Evolutionary conservation across 2,113 vertebrate species (phyloP), one percentile per base, ranked within the genome.

Genomic region (Gallinago undulata): DNA sequence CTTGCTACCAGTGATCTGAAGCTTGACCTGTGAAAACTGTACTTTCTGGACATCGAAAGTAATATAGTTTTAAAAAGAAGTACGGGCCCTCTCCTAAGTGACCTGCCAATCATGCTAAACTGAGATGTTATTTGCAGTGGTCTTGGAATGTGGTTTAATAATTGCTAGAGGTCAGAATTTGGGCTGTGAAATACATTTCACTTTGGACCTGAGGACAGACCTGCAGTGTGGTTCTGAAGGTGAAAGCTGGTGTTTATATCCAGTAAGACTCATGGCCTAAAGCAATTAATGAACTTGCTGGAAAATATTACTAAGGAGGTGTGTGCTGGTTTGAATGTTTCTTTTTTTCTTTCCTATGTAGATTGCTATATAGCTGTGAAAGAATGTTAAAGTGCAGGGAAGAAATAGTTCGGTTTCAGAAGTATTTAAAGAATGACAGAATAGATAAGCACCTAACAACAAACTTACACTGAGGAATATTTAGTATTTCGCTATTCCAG

Each of bases 91-190:
- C 41, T 67, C 62, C 53, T 78, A 76, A 93, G 87, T 90, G 84
- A 91, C 81, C 80, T 86, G 83, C 68, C 91, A 86, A 43, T 97
- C 90, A 92, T 83, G 92, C 73, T 96, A 95, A 95, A 96, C 75
- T 82, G 62, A 93, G 95, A 68, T 84, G 86, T 82, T 96, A 73
- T 90, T 97, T 94, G 70, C 85, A 68, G 60, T 90, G 62, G 8
- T n/a, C 95, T 97, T 90, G 64, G 66, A 92, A 94, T 80, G 48
- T 81, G 35, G 35, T 82, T 89, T 96, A 93, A 89, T 94, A 93
- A 94, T 89, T 84, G 73, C 72, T 50, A 53, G 66, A 64, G 62
- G 77, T 77, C 64, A 76, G 76, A 95, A 95, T 76, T 90, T 37
- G 91, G 75, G 87, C 41, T 2, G 3, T 93, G 91, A 95, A 94